Percentiles rank a stretch among this genome's conserved stretches.
These are phyloP conservation scores for Vidua chalybeata DNA, from an alignment of 2,113 vertebrate genomes.

Conservation along the genomic window DNA sequence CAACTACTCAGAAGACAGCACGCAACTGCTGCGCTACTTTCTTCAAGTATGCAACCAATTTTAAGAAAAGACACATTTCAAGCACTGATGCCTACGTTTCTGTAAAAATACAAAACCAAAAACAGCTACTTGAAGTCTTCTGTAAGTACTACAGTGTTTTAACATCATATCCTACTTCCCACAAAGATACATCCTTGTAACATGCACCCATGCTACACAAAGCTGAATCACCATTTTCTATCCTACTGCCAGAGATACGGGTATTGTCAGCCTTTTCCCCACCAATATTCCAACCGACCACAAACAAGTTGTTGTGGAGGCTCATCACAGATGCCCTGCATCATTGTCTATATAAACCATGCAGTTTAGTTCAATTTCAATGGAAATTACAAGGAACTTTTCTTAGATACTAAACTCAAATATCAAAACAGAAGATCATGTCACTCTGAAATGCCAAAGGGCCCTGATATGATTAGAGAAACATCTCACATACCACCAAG, in stretches of 20 bases:
- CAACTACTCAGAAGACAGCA: not conserved
- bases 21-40: not conserved
- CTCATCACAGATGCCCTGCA: not conserved
- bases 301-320: not conserved
- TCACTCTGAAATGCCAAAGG: not conserved
- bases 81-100: not conserved
- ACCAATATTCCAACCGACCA: not conserved
- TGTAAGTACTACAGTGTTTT: not conserved
- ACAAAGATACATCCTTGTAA: not conserved
- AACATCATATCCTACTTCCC: not conserved
- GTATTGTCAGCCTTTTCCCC: not conserved
- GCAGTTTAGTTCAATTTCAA: not conserved
- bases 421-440: not conserved
- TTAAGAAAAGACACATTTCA: not conserved
- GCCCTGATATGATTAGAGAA: not conserved
- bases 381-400: not conserved
- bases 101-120: not conserved
- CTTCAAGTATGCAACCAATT: not conserved
- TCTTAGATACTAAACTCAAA: not conserved
- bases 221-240: not conserved
- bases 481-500: not conserved
- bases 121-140: not conserved
- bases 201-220: accelerated
- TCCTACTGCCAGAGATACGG: accelerated
- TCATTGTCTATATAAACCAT: not conserved